Base-by-base conservation (phyloP, 2,113 vertebrate genomes). In the Circaetus cinerascens region DNA sequence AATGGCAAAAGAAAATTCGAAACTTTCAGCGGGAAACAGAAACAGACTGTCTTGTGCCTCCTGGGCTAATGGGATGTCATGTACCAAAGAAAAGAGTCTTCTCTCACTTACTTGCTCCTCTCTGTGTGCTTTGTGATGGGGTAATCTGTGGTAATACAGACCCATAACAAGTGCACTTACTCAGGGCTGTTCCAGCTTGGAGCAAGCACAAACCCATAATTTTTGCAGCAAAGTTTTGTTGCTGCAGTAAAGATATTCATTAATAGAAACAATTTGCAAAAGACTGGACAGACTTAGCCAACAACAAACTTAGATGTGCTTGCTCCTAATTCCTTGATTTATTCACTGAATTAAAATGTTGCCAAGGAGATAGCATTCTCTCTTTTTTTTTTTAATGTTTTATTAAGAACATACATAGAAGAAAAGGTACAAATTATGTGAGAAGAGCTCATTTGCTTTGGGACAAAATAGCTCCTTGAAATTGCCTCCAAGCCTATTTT, bases 81-180 rank as follows among this genome's bases (percentile, higher is more conserved):
- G 48, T 5, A 9, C 59, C 51, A 18, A 11, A 26, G 63, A 19
- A 51, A 29, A 45, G 79, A 41, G 27, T 32, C 26, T 57, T 23
- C 63, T 55, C 29, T 13, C 2, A 3, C 53, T 18, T 18, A 4
- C 21, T 23, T 13, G n/a, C 26, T 9, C 59, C 29, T 38, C 50
- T 30, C 71, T 4, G 18, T 2, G 3, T 8, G 41, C 53, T n/a
- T 14, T 1, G 2, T 15, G 34, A 7, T 16, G 50, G 66, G 32
- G 36, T 8, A 5, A 17, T 7, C 36, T 21, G 2, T 19, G 32
- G 77, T 11, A 17, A 8, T 5, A 3, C 10, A 2, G 59, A 21
- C 20, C 73, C 4, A 1, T 5, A 3, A 3, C 7, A 13, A 26
- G 45, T 5, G 17, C 32, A 2, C 27, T 3, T 9, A 2, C 21